These are phyloP conservation scores for Arctocebus calabarensis DNA, from an alignment of 2,797 vertebrate genomes.

Conservation along the genomic window DNA sequence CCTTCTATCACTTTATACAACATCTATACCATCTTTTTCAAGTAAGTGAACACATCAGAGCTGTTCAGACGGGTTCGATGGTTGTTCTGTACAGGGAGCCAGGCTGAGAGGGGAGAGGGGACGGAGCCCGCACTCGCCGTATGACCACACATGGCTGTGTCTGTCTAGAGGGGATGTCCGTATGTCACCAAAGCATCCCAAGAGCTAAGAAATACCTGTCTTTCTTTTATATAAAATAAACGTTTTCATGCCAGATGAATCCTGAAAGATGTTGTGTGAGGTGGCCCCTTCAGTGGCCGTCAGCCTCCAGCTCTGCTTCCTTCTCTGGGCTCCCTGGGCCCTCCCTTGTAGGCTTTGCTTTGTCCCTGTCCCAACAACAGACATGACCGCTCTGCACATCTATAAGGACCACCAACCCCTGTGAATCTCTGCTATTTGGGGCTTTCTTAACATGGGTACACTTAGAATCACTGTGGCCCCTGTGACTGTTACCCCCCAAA, in stretches of 20 bases:
- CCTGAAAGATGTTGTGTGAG: background rate
- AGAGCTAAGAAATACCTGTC: background rate
- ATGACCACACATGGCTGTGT: background rate
- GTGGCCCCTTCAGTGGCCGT: background rate
- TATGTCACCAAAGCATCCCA: background rate
- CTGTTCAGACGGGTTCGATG: background rate
- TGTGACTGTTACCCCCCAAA: background rate
- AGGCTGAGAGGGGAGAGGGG: background rate
- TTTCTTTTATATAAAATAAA: background rate
- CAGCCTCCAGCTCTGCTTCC: background rate
- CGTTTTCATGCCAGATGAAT: background rate
- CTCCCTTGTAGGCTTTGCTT: background rate
- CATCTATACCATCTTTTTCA: background rate
- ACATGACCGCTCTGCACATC: background rate
- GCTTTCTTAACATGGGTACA: background rate
- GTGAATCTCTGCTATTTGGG: background rate
- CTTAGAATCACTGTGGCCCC: background rate
- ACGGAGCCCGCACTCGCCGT: background rate
- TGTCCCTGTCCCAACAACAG: background rate
- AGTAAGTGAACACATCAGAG: background rate
- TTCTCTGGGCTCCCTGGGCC: background rate
- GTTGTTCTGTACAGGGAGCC: background rate
- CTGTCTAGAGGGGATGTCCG: background rate
- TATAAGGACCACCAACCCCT: background rate
- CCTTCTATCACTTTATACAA: slow-evolving; percentile 1